Evolutionary conservation across 2,797 vertebrate genomes (phyloP).

Genomic region (Fringilla coelebs): DNA sequence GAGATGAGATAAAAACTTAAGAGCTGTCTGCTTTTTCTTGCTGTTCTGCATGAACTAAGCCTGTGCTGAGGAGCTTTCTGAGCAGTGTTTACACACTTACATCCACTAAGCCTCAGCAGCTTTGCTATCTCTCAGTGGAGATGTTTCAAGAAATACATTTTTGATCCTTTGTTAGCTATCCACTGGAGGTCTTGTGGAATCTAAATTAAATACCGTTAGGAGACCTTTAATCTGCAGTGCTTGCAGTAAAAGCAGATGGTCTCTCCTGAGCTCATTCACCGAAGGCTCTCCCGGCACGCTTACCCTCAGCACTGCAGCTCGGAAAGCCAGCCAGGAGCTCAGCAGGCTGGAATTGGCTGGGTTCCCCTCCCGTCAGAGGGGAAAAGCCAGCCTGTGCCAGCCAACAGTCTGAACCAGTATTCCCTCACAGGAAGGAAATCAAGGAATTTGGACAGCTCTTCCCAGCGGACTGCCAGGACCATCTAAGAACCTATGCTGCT

Average conservation of each 20-base stretch:
- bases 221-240: slow-evolving; percentile 41
- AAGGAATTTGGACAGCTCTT: not conserved
- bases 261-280: slow-evolving; percentile 23
- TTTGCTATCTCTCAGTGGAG: slow-evolving; percentile 16
- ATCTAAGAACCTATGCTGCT: not conserved
- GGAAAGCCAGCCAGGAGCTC: not conserved
- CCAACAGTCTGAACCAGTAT: not conserved
- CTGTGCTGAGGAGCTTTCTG: not conserved
- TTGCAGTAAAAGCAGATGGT: slow-evolving; percentile 45
- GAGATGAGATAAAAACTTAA: not conserved
- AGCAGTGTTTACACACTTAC: slow-evolving; percentile 39
- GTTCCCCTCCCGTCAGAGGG: not conserved
- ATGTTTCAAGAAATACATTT: not conserved
- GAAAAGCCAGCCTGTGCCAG: slow-evolving; percentile 13
- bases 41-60: not conserved
- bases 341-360: slow-evolving; percentile 18
- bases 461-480: not conserved
- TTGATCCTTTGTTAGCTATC: slow-evolving; percentile 51
- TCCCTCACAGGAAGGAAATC: slow-evolving; percentile 12
- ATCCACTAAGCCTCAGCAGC: slow-evolving; percentile 12
- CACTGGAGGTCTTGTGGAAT: slow-evolving; percentile 20
- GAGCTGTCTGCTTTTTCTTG: not conserved
- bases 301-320: not conserved
- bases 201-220: slow-evolving; percentile 50
- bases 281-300: not conserved